Conservation (phyloP, 2,888 invertebrate species). For the Labia minor region DNA sequence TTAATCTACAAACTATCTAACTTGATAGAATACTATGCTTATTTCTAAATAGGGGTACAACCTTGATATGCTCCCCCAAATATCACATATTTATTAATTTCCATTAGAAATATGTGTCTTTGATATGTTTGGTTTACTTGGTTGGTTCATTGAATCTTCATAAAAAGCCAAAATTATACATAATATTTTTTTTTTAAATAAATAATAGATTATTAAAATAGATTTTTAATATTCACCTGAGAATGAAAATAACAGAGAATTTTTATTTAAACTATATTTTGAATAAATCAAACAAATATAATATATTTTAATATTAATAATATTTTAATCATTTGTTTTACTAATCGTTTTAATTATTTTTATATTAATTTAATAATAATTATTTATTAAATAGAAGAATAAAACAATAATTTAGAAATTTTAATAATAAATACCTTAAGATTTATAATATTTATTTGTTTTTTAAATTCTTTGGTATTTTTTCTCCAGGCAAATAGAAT, state of each 20-base stretch:
- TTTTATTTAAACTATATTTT: constrained; percentile 16
- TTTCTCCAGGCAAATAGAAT: background rate
- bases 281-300: constrained; percentile 15
- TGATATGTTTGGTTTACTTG: constrained; percentile 28
- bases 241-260: no score
- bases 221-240: no score
- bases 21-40: background rate
- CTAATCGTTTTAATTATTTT: no score
- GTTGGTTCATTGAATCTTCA: constrained; percentile 23
- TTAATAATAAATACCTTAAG: no score
- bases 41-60: background rate
- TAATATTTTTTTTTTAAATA: no score
- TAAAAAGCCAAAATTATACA: background rate
- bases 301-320: background rate
- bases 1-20: background rate
- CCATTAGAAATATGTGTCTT: constrained; percentile 23
- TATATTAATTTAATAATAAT: no score
- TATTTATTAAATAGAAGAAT: no score
- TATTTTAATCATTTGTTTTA: background rate
- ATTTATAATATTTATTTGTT: no score
- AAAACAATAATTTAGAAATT: no score
- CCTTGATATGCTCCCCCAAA: constrained; percentile 4
- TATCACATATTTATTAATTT: constrained; percentile 24
- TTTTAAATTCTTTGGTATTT: no score
- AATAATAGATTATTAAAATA: no score